Conservation (phyloP, 1,140 invertebrate genomes). For the Nasonia giraulti region DNA sequence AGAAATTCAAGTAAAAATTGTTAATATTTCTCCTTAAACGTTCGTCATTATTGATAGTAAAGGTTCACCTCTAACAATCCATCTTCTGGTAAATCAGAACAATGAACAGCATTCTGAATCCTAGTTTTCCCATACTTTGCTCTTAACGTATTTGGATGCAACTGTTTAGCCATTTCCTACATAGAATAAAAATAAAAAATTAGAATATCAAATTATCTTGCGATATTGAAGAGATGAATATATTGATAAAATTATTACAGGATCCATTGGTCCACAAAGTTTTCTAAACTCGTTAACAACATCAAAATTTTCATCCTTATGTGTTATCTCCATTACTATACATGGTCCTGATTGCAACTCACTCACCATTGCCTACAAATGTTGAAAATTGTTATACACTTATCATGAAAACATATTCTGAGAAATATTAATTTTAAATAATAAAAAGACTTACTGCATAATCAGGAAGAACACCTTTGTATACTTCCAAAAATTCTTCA, state of each 20-base stretch:
- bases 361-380: constrained; percentile 84
- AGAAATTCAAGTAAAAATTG: constrained; percentile 15
- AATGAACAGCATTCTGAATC: constrained; percentile 92
- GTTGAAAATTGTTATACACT: constrained; percentile 34
- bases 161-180: constrained; percentile 88
- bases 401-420: neutral
- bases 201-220: neutral
- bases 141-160: constrained; percentile 88
- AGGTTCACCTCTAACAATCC: constrained; percentile 82
- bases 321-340: constrained; percentile 89
- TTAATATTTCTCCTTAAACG: neutral
- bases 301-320: constrained; percentile 75
- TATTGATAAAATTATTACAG: constrained; percentile 76
- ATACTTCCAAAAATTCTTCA: constrained; percentile 94
- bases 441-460: constrained; percentile 78
- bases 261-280: constrained; percentile 90
- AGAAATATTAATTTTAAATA: neutral
- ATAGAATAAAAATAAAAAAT: constrained; percentile 49
- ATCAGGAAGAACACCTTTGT: constrained; percentile 91
- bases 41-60: constrained; percentile 10
- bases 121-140: constrained; percentile 89
- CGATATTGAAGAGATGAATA: constrained; percentile 8
- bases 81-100: constrained; percentile 93
- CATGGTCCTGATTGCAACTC: constrained; percentile 89
- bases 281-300: constrained; percentile 86